A percentile compares a stretch with the other conserved stretches of the same genome.
Evolutionary conservation across 2,113 vertebrate species (phyloP).

Genomic region (Phyllostomus hastatus): DNA sequence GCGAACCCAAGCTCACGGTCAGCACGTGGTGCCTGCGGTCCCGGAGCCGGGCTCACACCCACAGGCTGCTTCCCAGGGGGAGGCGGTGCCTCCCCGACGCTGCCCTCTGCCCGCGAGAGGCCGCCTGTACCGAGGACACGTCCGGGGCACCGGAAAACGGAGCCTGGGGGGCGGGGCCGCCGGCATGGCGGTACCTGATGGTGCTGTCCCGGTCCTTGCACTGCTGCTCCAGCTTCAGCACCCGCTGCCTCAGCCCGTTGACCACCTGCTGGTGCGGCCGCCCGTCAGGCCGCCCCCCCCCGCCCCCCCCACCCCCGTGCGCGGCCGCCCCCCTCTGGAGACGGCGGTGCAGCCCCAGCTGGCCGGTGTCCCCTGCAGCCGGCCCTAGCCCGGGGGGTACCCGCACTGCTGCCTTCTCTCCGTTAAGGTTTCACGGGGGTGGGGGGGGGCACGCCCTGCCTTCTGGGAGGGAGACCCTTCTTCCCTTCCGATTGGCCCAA

Average conservation of each 20-base stretch:
- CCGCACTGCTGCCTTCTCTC: too few species aligned
- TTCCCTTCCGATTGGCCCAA: too few species aligned
- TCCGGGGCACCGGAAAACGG: too few species aligned
- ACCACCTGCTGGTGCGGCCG: slow-evolving; percentile 82
- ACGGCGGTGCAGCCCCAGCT: neutral
- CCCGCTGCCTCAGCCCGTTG: slow-evolving; percentile 90
- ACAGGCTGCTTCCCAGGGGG: neutral
- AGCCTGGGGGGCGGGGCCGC: neutral
- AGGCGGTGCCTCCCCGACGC: too few species aligned
- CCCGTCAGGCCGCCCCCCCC: rapidly evolving
- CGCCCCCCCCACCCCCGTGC: too few species aligned
- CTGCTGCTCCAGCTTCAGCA: slow-evolving; percentile 92
- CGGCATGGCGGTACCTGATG: slow-evolving; percentile 80
- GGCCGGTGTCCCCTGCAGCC: neutral
- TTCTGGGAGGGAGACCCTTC: too few species aligned
- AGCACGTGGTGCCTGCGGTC: neutral
- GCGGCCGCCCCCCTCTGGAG: rapidly evolving
- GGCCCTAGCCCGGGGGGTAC: too few species aligned
- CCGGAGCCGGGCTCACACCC: neutral
- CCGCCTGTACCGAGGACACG: neutral
- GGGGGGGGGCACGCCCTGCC: too few species aligned
- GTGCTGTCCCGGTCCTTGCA: slow-evolving; percentile 91
- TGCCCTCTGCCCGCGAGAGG: neutral
- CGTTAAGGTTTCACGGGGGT: too few species aligned
- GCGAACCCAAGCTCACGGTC: slow-evolving; percentile 35